A percentile compares a stretch with the other conserved stretches of the same genome.
Conservation (phyloP, 2,113 vertebrate species). For the Zapornia atra region DNA sequence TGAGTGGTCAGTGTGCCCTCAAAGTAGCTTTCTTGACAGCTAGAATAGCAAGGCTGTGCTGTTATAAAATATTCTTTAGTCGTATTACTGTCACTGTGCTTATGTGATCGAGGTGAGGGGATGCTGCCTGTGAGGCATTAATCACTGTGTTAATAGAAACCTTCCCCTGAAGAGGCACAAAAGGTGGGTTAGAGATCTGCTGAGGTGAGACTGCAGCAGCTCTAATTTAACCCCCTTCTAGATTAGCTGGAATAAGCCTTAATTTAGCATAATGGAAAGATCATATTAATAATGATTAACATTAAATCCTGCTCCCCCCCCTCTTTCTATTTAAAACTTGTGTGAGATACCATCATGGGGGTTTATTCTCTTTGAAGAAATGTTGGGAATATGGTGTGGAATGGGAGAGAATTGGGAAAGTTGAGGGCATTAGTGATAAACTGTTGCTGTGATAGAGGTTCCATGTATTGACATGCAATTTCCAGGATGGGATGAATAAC, state of each 20-base stretch:
- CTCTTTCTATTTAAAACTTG: not conserved
- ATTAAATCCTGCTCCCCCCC: not conserved
- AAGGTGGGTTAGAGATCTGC: not conserved
- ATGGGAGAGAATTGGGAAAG: not conserved
- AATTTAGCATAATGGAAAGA: slow-evolving; percentile 10
- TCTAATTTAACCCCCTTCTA: not conserved
- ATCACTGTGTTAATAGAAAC: not conserved
- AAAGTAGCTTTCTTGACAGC: not conserved
- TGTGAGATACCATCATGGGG: not conserved
- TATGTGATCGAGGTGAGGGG: not conserved
- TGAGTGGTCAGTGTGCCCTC: not conserved
- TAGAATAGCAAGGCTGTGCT: not conserved
- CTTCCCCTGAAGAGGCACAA: not conserved
- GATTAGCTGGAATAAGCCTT: not conserved
- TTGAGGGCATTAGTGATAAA: not conserved
- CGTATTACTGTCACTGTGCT: not conserved
- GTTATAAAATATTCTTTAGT: not conserved
- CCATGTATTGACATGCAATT: not conserved
- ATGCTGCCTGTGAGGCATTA: not conserved
- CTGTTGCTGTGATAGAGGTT: not conserved
- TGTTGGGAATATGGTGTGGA: not conserved
- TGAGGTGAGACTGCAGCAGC: not conserved
- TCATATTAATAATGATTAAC: not conserved
- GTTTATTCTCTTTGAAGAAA: not conserved
- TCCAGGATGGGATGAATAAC: not conserved